Conservation (phyloP, 1,140 invertebrate species). For the Parasteatoda tepidariorum region DNA sequence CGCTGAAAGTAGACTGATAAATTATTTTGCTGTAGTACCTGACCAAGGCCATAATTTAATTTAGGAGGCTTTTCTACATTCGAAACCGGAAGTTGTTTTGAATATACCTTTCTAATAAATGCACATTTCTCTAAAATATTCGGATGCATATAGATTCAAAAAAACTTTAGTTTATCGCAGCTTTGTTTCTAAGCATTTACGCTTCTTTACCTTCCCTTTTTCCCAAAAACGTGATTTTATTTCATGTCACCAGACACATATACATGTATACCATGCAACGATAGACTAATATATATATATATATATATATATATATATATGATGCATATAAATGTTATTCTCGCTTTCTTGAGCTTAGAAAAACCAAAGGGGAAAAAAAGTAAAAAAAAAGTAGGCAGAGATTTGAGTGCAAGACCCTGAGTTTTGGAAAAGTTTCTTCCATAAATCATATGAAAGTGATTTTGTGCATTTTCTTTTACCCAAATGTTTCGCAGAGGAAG, state of each 20-base stretch:
- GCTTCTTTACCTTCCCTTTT: background rate
- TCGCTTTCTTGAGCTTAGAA: background rate
- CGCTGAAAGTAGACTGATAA: too few relatives aligned
- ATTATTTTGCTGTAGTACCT: too few relatives aligned
- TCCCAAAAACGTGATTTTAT: background rate
- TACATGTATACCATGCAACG: background rate
- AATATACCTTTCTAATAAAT: background rate
- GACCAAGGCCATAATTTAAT: background rate
- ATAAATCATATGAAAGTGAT: conserved; percentile 44
- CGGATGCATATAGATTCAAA: background rate
- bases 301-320: background rate
- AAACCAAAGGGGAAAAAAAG: too few relatives aligned
- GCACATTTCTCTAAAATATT: background rate
- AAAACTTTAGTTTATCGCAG: background rate
- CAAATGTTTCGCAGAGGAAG: background rate
- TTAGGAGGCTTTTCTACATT: background rate
- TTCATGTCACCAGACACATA: background rate
- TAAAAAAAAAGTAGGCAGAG: too few relatives aligned
- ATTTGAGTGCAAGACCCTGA: background rate
- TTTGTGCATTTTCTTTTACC: conserved; percentile 1
- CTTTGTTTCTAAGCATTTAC: background rate
- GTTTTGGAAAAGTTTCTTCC: conserved; percentile 32
- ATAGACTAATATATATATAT: too few relatives aligned
- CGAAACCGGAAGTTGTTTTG: too few relatives aligned
- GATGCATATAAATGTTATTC: background rate